Evolutionary conservation across 2,888 invertebrate species (phyloP), one percentile per base, ranked within the genome.

Genomic region (Ligdia adustata): DNA sequence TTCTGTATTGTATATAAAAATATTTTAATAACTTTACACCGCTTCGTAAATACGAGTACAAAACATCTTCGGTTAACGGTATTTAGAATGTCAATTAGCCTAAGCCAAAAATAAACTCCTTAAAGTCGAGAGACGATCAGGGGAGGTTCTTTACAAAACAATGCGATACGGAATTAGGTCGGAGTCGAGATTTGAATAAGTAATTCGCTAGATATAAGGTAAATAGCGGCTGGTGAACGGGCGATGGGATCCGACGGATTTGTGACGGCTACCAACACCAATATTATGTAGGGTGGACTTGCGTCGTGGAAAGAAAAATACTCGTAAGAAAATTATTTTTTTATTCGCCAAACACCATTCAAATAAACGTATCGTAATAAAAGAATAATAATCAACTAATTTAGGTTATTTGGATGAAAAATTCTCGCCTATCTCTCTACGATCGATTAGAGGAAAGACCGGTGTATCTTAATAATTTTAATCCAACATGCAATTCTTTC

Each of bases 121-220:
- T 45, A 52, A 22, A 44, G 32, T 37, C 42, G 41, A 24, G 24
- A 31, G 9, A 4, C 29, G 35, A 35, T 31, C 26, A 44, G 37
- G 46, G n/a, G 32, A 12, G 45, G 41, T 37, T 18, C 35, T 43
- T 33, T 40, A 43, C 16, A 26, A 45, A 51, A 51, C 41, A 48
- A 28, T 45, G 47, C 34, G 52, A 43, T 55, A 52, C 56, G 48
- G 63, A 75, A 75, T 72, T 70, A 73, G 72, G 65, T 66, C 60
- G 60, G 66, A 61, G 55, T 62, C 58, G 58, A 55, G 71, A 66
- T 74, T 70, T 75, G 74, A 77, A 76, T 79, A 75, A 76, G 73
- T 74, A 74, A 78, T 75, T 77, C 64, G 47, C 44, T 54, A 45
- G 64, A 71, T 75, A 69, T 70, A 70, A 74, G 66, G 70, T 70